Evolutionary conservation across 2,113 vertebrate species (phyloP).

Genomic region (Desmodus rotundus): DNA sequence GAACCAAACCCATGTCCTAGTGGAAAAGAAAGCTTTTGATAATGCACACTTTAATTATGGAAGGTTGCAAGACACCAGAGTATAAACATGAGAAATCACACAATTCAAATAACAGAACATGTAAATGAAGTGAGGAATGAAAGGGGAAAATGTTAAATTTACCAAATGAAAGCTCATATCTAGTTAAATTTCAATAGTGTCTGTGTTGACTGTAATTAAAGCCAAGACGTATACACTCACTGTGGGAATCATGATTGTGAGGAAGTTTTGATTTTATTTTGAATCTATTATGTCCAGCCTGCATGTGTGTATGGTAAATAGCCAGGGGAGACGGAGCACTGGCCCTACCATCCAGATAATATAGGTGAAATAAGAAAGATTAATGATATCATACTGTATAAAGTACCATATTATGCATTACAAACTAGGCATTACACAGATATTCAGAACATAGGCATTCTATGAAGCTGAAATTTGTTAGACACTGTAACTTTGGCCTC

Average conservation of each 20-base stretch:
- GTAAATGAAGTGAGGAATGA: not conserved
- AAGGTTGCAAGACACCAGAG: not conserved
- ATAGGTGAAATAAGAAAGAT: not conserved
- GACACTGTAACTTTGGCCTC: not conserved
- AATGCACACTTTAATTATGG: not conserved
- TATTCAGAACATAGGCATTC: not conserved
- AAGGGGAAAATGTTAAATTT: slow-evolving; percentile 1
- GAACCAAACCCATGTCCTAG: not conserved
- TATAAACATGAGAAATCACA: not conserved
- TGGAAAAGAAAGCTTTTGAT: not conserved
- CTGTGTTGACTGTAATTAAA: not conserved
- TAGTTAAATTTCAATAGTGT: not conserved
- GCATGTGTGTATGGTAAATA: not conserved
- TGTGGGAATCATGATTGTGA: not conserved
- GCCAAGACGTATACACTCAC: not conserved
- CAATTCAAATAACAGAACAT: not conserved
- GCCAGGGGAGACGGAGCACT: not conserved
- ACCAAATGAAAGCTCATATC: not conserved
- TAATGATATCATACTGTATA: not conserved
- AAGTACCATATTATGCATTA: not conserved
- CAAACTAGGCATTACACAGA: not conserved
- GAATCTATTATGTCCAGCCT: not conserved
- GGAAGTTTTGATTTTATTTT: not conserved
- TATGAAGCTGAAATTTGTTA: not conserved
- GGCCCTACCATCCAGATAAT: not conserved